Conservation (phyloP, 2,888 invertebrate species). For the Euzophera pinguis region DNA sequence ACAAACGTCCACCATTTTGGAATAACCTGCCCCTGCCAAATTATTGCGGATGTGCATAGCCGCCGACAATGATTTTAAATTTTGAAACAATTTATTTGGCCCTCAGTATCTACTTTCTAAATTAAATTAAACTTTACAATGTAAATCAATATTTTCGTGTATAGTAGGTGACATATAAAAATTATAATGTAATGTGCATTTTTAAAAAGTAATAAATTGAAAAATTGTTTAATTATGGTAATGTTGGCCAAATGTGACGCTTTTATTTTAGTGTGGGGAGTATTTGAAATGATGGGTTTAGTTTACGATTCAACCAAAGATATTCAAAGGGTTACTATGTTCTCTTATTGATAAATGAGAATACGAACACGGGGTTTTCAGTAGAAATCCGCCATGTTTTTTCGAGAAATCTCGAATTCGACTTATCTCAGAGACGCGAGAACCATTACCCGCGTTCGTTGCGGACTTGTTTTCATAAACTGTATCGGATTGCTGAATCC, state of each 20-base stretch:
- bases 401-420: too few species aligned
- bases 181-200: too few species aligned
- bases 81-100: neutral
- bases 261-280: constrained; percentile 26
- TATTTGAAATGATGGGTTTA: constrained; percentile 1
- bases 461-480: too few species aligned
- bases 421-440: too few species aligned
- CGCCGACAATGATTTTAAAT: constrained; percentile 21
- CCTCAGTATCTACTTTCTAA: neutral
- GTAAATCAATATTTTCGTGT: neutral
- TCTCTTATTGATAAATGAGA: too few species aligned
- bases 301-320: neutral
- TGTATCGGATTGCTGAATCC: too few species aligned
- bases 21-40: constrained; percentile 54
- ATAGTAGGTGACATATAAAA: neutral
- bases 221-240: constrained; percentile 14
- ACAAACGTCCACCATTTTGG: constrained; percentile 80
- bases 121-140: neutral
- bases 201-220: constrained; percentile 27
- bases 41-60: constrained; percentile 44
- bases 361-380: too few species aligned
- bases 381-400: too few species aligned
- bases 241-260: constrained; percentile 48
- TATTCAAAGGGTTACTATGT: too few species aligned
- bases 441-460: too few species aligned